A percentile compares a stretch with the other conserved stretches of the same genome.
Conservation (phyloP, 2,113 vertebrate species). For the Gambusia affinis region DNA sequence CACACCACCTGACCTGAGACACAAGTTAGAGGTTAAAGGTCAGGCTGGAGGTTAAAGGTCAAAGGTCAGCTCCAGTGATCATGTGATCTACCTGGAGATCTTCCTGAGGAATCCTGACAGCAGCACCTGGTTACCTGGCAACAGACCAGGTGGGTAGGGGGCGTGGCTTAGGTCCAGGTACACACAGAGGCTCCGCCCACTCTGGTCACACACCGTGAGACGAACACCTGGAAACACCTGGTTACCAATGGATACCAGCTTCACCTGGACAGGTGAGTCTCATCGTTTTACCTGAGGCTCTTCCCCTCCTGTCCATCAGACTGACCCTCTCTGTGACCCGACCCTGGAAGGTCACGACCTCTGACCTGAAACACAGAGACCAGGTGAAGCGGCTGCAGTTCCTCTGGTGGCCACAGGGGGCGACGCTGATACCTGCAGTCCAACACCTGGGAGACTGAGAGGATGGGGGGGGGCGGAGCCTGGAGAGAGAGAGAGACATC, state of each 20-base stretch:
- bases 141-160: slow-evolving; percentile 78
- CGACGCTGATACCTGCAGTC: slow-evolving; percentile 56
- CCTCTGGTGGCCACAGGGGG: neutral
- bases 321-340: slow-evolving; percentile 51
- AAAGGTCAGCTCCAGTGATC: neutral
- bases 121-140: slow-evolving; percentile 82
- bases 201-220: slow-evolving; percentile 77
- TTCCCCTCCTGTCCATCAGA: slow-evolving; percentile 14
- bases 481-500: slow-evolving; percentile 4
- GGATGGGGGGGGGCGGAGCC: slow-evolving; percentile 1
- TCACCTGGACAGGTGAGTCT: neutral
- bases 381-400: neutral
- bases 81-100: slow-evolving; percentile 63
- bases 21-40: slow-evolving; percentile 1
- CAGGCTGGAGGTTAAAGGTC: no score
- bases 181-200: slow-evolving; percentile 68
- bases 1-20: slow-evolving; percentile 58
- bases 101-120: slow-evolving; percentile 81
- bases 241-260: neutral
- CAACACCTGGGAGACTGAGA: slow-evolving; percentile 51
- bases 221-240: slow-evolving; percentile 59
- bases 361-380: slow-evolving; percentile 27
- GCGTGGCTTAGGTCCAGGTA: slow-evolving; percentile 78
- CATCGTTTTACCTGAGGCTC: neutral
- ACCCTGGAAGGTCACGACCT: slow-evolving; percentile 62